These are phyloP conservation scores for Melolontha melolontha DNA, from an alignment of 2,888 invertebrate genomes.

Conservation along the genomic window DNA sequence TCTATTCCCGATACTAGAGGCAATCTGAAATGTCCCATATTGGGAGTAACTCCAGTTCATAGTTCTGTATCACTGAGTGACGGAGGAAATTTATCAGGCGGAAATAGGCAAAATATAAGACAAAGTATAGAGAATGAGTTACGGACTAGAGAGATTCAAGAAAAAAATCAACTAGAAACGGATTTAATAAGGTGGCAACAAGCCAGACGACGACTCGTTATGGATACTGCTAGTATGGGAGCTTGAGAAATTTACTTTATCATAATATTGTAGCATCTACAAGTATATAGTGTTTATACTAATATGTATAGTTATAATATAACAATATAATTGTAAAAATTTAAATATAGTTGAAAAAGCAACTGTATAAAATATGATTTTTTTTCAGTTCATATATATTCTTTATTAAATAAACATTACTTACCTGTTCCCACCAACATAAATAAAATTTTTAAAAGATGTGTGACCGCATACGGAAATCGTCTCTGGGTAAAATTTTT, in stretches of 20 bases:
- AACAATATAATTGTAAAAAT: no score
- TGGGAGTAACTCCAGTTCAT: slow-evolving; percentile 29
- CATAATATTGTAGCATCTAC: not conserved
- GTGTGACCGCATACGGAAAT: no score
- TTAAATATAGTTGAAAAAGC: no score
- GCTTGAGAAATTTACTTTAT: not conserved
- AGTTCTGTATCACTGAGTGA: slow-evolving; percentile 24
- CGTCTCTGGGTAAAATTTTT: no score
- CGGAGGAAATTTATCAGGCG: not conserved
- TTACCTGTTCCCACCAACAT: no score
- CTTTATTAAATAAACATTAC: no score
- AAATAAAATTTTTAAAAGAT: no score
- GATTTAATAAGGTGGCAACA: slow-evolving; percentile 44
- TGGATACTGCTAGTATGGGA: slow-evolving; percentile 35
- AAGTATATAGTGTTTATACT: no score
- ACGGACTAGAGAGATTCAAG: slow-evolving; percentile 37
- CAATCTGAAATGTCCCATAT: slow-evolving; percentile 12
- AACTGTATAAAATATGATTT: no score
- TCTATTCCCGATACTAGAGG: not conserved
- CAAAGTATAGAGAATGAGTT: slow-evolving; percentile 37
- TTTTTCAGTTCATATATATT: no score
- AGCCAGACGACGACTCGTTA: slow-evolving; percentile 42
- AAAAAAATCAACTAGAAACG: slow-evolving; percentile 38
- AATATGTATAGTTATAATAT: no score
- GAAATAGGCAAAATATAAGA: slow-evolving; percentile 16